Percentiles rank a stretch among this genome's conserved stretches.
phyloP scores from a whole-genome alignment of 2,113 vertebrate genomes.

The Phyllopteryx taeniolatus region DNA sequence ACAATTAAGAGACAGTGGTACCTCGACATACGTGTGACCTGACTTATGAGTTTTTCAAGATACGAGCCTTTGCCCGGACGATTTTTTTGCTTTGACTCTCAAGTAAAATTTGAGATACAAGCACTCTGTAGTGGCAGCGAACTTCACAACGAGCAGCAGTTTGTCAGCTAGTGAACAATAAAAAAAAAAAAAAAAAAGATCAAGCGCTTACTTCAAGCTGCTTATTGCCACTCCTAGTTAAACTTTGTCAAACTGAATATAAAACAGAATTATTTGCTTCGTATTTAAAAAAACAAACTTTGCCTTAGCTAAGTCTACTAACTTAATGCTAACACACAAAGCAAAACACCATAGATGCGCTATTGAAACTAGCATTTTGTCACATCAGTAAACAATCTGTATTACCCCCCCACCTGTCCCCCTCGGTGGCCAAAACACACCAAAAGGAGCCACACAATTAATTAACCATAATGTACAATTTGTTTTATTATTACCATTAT shows the following conservation, averaged over 20 bases:
- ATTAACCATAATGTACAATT: not conserved
- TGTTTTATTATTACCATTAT: not conserved
- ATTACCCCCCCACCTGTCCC: not conserved
- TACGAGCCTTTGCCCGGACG: not conserved
- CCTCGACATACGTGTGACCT: not conserved
- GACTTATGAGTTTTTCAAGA: not conserved
- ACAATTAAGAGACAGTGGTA: conserved; percentile 16
- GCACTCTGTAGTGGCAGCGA: no score
- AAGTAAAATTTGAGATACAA: not conserved
- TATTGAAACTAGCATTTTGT: not conserved
- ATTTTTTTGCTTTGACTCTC: not conserved
- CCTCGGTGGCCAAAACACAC: conserved; percentile 1
- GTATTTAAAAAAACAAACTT: no score
- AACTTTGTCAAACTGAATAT: no score
- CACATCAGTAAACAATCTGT: not conserved
- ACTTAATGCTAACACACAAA: no score
- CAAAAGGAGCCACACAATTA: not conserved
- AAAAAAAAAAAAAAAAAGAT: no score
- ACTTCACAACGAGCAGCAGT: no score
- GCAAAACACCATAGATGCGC: no score
- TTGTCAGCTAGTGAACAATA: no score
- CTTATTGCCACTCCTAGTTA: no score
- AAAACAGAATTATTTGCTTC: no score
- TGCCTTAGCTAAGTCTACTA: no score
- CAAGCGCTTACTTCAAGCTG: no score